A percentile compares a stretch with the other conserved stretches of the same genome.
Conservation (phyloP, 1,140 invertebrate genomes). For the Parasteatoda tepidariorum region DNA sequence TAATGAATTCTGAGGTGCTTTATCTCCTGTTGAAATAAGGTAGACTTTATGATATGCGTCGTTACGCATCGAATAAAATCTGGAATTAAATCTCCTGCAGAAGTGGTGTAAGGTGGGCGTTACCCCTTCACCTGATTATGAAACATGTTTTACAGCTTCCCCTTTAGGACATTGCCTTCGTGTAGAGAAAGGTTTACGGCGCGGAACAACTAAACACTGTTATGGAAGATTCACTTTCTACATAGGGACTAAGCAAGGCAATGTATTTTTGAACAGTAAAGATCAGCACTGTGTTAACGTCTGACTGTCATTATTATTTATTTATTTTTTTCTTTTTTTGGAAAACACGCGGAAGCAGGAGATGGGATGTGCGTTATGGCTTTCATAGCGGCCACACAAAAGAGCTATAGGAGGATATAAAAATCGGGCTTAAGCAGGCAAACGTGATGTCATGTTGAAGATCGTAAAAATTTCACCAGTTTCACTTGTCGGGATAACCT, state of each 20-base stretch:
- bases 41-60: constrained; percentile 7
- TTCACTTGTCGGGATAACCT: constrained; percentile 16
- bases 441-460: constrained; percentile 3
- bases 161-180: background rate
- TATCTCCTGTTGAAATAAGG: background rate
- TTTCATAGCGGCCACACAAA: constrained; percentile 13
- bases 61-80: constrained; percentile 12
- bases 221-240: constrained; percentile 17
- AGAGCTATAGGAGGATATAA: constrained; percentile 5
- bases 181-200: constrained; percentile 12
- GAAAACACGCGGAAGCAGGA: background rate
- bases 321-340: no score
- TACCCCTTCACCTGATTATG: constrained; percentile 10
- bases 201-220: background rate
- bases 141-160: constrained; percentile 14
- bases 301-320: background rate
- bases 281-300: background rate
- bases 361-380: background rate
- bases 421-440: constrained; percentile 8
- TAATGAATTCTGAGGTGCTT: background rate
- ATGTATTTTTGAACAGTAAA: constrained; percentile 37
- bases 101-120: background rate
- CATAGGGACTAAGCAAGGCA: background rate
- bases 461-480: constrained; percentile 6
- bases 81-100: constrained; percentile 24